phyloP scores from a whole-genome alignment of 2,113 vertebrate species.

The Varanus komodoensis region DNA sequence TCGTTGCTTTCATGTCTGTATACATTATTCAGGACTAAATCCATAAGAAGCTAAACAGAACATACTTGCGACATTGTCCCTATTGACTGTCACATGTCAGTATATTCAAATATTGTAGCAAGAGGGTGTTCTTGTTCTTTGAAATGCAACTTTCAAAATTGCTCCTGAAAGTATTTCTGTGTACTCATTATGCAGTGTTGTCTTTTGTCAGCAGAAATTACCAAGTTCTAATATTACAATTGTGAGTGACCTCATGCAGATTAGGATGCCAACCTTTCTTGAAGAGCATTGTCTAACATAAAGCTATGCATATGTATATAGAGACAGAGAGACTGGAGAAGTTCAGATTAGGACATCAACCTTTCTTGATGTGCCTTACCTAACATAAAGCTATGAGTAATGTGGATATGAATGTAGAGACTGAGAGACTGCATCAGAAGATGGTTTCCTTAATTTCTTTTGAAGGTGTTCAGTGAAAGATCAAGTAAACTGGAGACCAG shows the following conservation, averaged over 20 bases:
- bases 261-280: conserved; percentile 53
- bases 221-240: conserved; percentile 67
- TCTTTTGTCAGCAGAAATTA: conserved; percentile 75
- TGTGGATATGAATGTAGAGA: background rate
- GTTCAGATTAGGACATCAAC: conserved; percentile 31
- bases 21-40: conserved; percentile 58
- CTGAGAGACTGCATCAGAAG: background rate
- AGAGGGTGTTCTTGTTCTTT: conserved; percentile 69
- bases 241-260: conserved; percentile 64
- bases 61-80: conserved; percentile 72
- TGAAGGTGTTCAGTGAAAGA: background rate
- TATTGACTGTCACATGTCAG: conserved; percentile 71
- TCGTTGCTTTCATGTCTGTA: conserved; percentile 32
- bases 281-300: conserved; percentile 37
- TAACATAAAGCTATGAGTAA: too few relatives aligned
- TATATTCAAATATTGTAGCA: conserved; percentile 76
- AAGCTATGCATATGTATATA: background rate
- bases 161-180: conserved; percentile 77
- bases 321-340: too few relatives aligned
- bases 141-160: conserved; percentile 76
- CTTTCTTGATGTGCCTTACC: background rate
- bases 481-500: too few relatives aligned
- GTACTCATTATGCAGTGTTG: conserved; percentile 71
- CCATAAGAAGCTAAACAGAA: conserved; percentile 76
- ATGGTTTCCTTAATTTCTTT: background rate